Evolutionary conservation across 2,113 vertebrate genomes (phyloP).

Genomic region (Rhabdomys dilectus): DNA sequence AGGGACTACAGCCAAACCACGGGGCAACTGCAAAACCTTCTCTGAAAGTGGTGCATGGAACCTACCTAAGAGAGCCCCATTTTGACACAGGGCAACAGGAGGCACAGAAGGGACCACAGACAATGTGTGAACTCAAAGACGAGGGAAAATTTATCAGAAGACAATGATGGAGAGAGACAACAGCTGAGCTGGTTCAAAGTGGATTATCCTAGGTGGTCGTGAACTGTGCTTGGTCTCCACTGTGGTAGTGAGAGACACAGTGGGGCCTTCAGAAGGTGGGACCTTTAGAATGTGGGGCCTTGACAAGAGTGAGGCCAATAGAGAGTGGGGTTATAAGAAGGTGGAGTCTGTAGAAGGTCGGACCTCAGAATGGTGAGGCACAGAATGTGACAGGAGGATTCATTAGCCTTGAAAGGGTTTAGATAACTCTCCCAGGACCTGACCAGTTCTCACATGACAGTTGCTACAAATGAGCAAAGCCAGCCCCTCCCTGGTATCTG

Average conservation of each 20-base stretch:
- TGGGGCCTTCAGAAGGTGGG: neutral
- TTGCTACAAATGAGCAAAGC: neutral
- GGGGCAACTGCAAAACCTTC: no score
- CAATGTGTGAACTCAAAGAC: neutral
- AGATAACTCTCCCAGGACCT: neutral
- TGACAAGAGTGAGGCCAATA: neutral
- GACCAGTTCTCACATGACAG: neutral
- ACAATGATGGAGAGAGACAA: neutral
- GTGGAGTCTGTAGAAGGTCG: neutral
- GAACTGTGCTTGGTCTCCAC: neutral
- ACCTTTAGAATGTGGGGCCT: neutral
- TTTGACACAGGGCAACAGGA: neutral
- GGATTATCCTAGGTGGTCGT: neutral
- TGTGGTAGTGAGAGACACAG: neutral
- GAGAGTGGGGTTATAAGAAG: neutral
- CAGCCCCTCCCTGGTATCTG: neutral
- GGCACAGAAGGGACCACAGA: neutral
- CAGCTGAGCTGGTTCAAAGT: accelerated
- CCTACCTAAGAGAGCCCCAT: neutral
- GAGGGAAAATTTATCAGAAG: neutral
- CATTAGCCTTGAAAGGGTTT: neutral
- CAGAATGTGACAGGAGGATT: neutral
- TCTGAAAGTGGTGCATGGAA: accelerated
- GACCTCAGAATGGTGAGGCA: neutral
- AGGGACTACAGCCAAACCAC: neutral